Evolutionary conservation across 2,113 vertebrate genomes (phyloP), one percentile per base, ranked within the genome.

Genomic region (Cacatua alba): DNA sequence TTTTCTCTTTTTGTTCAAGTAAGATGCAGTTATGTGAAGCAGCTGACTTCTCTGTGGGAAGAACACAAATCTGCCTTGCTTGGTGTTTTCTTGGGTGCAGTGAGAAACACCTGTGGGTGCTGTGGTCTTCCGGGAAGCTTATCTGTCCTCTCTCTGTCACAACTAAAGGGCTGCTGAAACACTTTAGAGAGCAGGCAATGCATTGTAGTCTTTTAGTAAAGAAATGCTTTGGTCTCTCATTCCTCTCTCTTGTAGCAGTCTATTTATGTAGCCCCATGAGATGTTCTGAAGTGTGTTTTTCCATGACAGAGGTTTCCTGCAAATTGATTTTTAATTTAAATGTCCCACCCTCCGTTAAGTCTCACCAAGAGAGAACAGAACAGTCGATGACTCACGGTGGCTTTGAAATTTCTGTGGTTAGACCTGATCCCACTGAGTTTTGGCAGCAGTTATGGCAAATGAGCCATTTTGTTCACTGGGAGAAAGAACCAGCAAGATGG

Each of bases 301-400:
- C 96, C 92, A 88, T 95, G 88, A 94, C 80, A 82, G 65, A 90
- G 14, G 53, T 79, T 96, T 94, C 77, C 78, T 95, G 77, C 63
- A 72, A 86, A 90, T 62, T 3, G 13, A 8, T 26, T 48, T 37
- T 37, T 37, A 37, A 37, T 64, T 65, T 64, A 18, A 55, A 23
- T 39, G 70, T 96, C 92, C 83, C 88, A 86, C 88, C 95, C 92
- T 91, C 74, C 0, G 0, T 44, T 89, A 16, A 74, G 37, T 52
- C 62, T 55, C 39, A 84, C 72, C 44, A 91, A 75, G 60, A 53
- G 70, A 72, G 74, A 94, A 71, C 9, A 81, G 77, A 93, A 60
- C 8, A 83, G 80, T 18, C n/a, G 43, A 87, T 96, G 96, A 94
- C 48, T 96, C 96, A 96, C 0, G 2, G 62, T 77, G 57, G 59